These are phyloP conservation scores for Diorhabda sublineata DNA, from an alignment of 1,140 invertebrate species.

Conservation along the genomic window DNA sequence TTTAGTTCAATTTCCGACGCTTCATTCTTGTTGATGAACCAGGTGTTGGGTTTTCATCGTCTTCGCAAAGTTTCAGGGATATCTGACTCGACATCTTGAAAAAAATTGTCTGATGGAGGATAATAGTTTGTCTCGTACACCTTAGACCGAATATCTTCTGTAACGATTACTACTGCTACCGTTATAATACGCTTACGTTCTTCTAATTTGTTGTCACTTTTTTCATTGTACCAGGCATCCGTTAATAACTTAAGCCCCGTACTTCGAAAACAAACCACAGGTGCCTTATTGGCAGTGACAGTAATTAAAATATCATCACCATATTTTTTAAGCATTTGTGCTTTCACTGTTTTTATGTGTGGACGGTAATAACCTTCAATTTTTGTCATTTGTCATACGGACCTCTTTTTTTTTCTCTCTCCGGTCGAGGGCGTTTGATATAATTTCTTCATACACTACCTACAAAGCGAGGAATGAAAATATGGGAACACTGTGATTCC, in stretches of 20 bases:
- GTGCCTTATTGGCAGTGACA: background rate
- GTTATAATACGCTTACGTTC: background rate
- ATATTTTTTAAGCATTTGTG: constrained; percentile 17
- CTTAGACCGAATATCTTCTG: no score
- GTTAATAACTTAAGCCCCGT: background rate
- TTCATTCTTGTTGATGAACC: no score
- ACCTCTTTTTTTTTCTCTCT: constrained; percentile 4
- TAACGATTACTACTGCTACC: background rate
- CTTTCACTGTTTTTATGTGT: no score
- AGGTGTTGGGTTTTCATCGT: no score
- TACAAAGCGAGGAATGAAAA: no score
- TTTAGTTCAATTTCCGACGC: no score
- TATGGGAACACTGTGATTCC: no score
- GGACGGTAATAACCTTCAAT: no score
- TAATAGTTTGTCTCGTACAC: no score
- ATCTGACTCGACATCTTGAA: no score
- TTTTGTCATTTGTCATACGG: no score
- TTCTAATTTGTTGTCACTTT: background rate
- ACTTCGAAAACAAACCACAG: background rate
- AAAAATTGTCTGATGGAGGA: no score
- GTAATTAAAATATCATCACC: background rate
- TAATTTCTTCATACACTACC: background rate
- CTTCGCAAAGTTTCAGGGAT: constrained; percentile 2
- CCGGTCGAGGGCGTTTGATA: constrained; percentile 6
- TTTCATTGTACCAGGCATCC: background rate